Base-by-base conservation (phyloP, 2,113 vertebrate species). In the Marmota flaviventris region DNA sequence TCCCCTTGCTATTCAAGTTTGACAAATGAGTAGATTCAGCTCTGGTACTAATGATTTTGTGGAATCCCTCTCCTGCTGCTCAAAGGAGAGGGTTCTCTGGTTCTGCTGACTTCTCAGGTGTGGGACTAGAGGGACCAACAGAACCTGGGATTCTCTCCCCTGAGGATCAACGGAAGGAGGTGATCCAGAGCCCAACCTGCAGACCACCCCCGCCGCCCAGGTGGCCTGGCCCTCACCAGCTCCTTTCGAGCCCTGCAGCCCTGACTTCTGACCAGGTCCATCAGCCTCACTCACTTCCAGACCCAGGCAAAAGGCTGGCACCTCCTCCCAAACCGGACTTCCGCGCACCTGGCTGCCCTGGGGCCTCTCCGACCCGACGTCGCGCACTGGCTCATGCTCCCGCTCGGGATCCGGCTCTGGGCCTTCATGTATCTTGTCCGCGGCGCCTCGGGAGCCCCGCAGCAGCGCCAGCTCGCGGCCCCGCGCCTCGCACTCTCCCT, bases 301-400 rank as follows among this genome's bases (percentile, higher is more conserved):
- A 17, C 14, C 37, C 48, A 29, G 14, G 48, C 0, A 13, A 27
- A 27, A n/a, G 24, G 27, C 29, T 61, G 16, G 22, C 32, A 1
- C 3, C 67, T 32, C 22, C 45, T 34, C 56, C 4, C 0, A 0
- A 29, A 32, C 12, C 25, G 65, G 17, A 10, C 16, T 92, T 81
- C 98, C 98, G 98, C 99, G 79, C 97, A 98, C 94, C 98, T 99
- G 29, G 98, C 97, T n/a, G 82, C 75, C 65, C 17, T 10, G 89
- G 0, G 98, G 98, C 25, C 97, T 98, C 48, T 99, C 99, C 0
- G 98, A 79, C 45, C 99, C 99, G 34, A 99, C 98, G 1, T 99
- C 99, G 56, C 99, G 98, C 95, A 99, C 99, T 0, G 99, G 99
- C 94, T 99, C 99, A 0, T 98, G 99, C 92, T 99, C 99, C 25